phyloP scores from a whole-genome alignment of 2,113 vertebrate genomes.

The Scomber colias region DNA sequence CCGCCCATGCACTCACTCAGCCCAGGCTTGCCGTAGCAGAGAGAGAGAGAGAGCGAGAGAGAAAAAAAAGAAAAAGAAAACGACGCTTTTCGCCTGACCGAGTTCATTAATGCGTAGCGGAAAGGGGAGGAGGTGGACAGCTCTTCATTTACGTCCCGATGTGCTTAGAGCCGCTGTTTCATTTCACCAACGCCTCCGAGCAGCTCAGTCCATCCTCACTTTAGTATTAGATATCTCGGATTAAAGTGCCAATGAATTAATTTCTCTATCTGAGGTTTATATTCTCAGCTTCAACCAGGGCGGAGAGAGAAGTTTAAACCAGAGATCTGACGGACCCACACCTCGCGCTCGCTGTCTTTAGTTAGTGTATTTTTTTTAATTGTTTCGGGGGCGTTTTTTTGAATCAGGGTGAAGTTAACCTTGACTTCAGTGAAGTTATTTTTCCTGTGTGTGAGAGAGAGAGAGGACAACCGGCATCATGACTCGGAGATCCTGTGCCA shows the following conservation, averaged over 20 bases:
- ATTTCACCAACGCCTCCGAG: constrained; percentile 62
- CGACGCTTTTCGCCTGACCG: constrained; percentile 62
- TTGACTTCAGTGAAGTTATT: constrained; percentile 64
- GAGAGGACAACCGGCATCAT: constrained; percentile 62
- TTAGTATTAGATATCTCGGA: background rate
- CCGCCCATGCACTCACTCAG: constrained; percentile 58
- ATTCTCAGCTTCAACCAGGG: constrained; percentile 3
- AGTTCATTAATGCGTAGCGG: constrained; percentile 64
- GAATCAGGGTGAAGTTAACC: background rate
- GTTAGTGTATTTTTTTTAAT: background rate
- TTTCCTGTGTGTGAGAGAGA: background rate
- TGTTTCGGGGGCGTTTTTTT: background rate
- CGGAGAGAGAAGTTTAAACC: constrained; percentile 52
- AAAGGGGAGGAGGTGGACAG: constrained; percentile 56
- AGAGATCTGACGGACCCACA: background rate
- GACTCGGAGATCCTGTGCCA: constrained; percentile 86
- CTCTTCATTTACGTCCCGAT: constrained; percentile 43
- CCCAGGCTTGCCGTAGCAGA: too few relatives aligned
- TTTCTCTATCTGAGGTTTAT: background rate
- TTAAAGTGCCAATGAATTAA: constrained; percentile 46
- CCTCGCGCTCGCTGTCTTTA: background rate
- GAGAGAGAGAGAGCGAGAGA: background rate
- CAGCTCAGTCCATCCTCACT: constrained; percentile 32
- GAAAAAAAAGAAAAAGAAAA: constrained; percentile 9
- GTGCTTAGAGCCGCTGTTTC: constrained; percentile 59